These are phyloP conservation scores for Poeciliopsis gracilis DNA, from an alignment of 2,797 vertebrate genomes.

Conservation along the genomic window DNA sequence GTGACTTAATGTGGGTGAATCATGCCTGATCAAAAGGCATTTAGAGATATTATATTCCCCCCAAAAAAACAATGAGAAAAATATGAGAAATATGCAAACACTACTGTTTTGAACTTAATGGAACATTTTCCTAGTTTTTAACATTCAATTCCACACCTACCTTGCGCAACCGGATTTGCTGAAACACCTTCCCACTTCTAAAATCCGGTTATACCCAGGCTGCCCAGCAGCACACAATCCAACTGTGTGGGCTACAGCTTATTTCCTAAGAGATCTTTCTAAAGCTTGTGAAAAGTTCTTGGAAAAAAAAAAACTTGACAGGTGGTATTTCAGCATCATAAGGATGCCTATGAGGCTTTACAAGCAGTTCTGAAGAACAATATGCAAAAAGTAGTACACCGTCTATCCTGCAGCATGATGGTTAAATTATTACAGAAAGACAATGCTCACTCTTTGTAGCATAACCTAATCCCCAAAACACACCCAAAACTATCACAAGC, in stretches of 20 bases:
- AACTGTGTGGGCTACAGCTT: neutral
- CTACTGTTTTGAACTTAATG: neutral
- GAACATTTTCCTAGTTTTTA: conserved; percentile 2
- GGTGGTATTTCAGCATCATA: neutral
- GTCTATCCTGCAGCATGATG: conserved; percentile 4
- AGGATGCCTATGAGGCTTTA: conserved; percentile 16
- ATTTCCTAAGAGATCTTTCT: neutral
- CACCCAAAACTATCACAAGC: neutral
- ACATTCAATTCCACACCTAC: neutral
- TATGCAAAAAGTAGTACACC: neutral
- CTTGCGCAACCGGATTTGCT: conserved; percentile 12
- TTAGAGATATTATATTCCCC: neutral
- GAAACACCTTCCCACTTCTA: neutral
- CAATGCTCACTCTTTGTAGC: neutral
- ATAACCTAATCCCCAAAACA: too few relatives aligned
- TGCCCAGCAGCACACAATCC: neutral
- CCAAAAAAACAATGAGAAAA: neutral
- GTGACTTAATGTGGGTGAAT: neutral
- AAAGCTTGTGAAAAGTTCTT: neutral
- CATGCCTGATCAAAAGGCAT: neutral
- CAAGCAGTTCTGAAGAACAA: neutral
- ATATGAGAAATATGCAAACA: neutral
- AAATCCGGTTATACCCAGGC: neutral
- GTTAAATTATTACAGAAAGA: neutral
- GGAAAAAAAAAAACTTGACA: conserved; percentile 2